Evolutionary conservation across 2,888 invertebrate genomes (phyloP).

Genomic region (Phortica okadai): DNA sequence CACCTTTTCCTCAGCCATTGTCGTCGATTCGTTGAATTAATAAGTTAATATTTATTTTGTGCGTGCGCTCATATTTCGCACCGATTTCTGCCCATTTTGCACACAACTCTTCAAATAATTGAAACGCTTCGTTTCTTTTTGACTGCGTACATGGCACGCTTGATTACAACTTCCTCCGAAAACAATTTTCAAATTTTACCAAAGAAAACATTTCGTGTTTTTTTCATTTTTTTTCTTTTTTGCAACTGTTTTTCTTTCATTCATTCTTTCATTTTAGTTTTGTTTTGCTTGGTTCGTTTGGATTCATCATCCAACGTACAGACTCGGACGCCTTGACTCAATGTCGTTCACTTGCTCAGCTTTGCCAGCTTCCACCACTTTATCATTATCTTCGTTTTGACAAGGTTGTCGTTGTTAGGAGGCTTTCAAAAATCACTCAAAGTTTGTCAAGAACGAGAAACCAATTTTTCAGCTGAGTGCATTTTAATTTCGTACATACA

Average conservation of each 20-base stretch:
- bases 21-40: conserved; percentile 48
- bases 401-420: conserved; percentile 51
- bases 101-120: not conserved
- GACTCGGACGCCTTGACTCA: not conserved
- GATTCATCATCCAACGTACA: conserved; percentile 30
- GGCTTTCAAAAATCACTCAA: conserved; percentile 67
- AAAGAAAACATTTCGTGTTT: conserved; percentile 53
- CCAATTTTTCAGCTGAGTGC: conserved; percentile 76
- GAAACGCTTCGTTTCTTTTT: not conserved
- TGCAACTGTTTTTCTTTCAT: conserved; percentile 18
- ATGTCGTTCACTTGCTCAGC: conserved; percentile 16
- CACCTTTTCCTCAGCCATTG: not conserved
- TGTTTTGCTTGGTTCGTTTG: conserved; percentile 45
- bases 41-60: conserved; percentile 42
- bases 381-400: not conserved
- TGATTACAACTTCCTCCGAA: conserved; percentile 57
- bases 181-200: conserved; percentile 51
- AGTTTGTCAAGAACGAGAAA: conserved; percentile 70
- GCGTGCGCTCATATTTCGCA: no score
- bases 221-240: conserved; percentile 15
- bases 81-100: not conserved
- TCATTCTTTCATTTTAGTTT: conserved; percentile 9
- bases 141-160: conserved; percentile 50
- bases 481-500: conserved; percentile 75
- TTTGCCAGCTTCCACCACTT: not conserved